Conservation (phyloP, 2,113 vertebrate species). For the Bos taurus region ARS-UCD2.0 NC_037344.1:51942501-51943000, state of each 20-base stretch:
- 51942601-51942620: background rate
- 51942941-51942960: background rate
- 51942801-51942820: background rate
- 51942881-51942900: fast-evolving
- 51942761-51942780: background rate
- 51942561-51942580: background rate
- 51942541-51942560: background rate
- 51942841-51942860: background rate
- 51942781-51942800: background rate
- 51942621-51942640: background rate
- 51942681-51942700: background rate
- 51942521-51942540: background rate
- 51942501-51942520: background rate
- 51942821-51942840: background rate
- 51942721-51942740: background rate
- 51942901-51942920: fast-evolving
- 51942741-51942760: background rate
- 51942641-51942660: background rate
- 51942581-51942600: background rate
- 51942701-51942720: background rate
- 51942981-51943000: background rate
- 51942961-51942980: background rate
- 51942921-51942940: background rate
- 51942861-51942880: fast-evolving
- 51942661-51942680: background rate